Evolutionary conservation across 2,113 vertebrate genomes (phyloP).

Genomic region (Labeo catla): DNA sequence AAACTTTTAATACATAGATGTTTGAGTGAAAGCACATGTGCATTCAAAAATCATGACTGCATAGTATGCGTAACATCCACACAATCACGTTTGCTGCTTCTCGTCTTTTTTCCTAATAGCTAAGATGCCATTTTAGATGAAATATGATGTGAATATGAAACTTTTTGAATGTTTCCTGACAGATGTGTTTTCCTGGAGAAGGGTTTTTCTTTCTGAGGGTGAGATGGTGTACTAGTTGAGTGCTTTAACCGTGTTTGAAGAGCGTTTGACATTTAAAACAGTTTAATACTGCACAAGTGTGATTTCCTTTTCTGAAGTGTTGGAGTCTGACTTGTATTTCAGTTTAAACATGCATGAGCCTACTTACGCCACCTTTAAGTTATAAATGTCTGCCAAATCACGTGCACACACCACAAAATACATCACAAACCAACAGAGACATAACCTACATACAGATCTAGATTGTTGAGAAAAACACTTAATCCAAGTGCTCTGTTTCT

Average conservation of each 20-base stretch:
- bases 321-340: not conserved
- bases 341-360: slow-evolving; percentile 16
- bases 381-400: not conserved
- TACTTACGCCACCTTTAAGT: not conserved
- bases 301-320: not conserved
- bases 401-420: not conserved
- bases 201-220: slow-evolving; percentile 41
- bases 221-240: slow-evolving; percentile 12
- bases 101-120: not conserved
- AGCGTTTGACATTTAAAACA: not conserved
- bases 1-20: not conserved
- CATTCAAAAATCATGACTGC: not conserved
- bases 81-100: not conserved
- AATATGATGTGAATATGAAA: not conserved
- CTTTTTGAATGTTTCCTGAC: slow-evolving; percentile 28
- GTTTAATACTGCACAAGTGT: slow-evolving; percentile 21
- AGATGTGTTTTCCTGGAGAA: slow-evolving; percentile 42
- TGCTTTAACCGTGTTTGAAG: not conserved
- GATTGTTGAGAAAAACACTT: not conserved
- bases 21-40: not conserved
- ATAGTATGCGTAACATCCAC: not conserved
- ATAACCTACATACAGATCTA: not conserved
- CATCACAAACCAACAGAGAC: not conserved
- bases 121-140: not conserved
- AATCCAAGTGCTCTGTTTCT: not conserved